Evolutionary conservation across 2,888 invertebrate genomes (phyloP), one percentile per base, ranked within the genome.

Genomic region (Linnaemya tessellans): DNA sequence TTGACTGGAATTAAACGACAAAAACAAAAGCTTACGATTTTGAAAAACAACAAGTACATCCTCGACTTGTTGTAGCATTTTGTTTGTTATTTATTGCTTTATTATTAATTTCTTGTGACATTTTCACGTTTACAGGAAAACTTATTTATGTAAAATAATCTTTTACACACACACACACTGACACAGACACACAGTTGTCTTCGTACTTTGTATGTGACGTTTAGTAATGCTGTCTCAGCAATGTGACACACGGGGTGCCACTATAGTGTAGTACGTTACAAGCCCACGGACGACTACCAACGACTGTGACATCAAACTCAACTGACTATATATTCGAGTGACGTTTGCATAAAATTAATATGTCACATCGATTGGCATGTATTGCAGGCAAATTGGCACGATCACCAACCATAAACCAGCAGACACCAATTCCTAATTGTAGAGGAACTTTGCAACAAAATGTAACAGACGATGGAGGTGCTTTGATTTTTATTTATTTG

Each of bases 321-420:
- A 58, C 1, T 43, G 41, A 38, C 30, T 65, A 7, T 46, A 70
- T 49, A 49, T 54, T 65, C 54, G 49, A 64, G 65, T 75, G 82
- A 82, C 70, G 79, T 80, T 79, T 70, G 79, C 82, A 85, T 85
- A 82, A 65, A 83, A 85, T 85, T 82, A 75, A 80, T 65, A 71
- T 85, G 79, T 82, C 85, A 71, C 78, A 54, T 7, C 51, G 22
- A 46, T 75, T 82, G 75, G 75, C 46, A 74, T 79, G 65, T 67
- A 65, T 80, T 85, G 65, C 62, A 71, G 81, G 80, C 79, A 82
- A 82, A 71, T 85, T 82, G 75, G 70, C 82, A 85, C 65, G 79
- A 71, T 71, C 70, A 58, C 58, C 51, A 62, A 74, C n/a, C 15
- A 20, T 60, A 78, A 51, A 58, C 22, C 62, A 43, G 46, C 51